Evolutionary conservation across 2,888 invertebrate genomes (phyloP).

Genomic region (Cryptocephalus primarius): DNA sequence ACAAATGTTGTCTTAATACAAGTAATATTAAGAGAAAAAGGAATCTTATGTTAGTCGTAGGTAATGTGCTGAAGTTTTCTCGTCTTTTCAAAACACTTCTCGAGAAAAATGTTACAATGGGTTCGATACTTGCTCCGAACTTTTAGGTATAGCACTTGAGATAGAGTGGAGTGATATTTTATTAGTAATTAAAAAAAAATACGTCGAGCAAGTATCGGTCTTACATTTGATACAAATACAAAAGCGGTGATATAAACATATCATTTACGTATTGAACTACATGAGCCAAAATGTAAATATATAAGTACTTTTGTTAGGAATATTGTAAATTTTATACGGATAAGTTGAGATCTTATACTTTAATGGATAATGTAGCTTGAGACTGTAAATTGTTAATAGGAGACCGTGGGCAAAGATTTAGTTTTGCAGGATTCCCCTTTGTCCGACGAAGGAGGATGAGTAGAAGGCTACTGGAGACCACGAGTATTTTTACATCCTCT

Average conservation of each 20-base stretch:
- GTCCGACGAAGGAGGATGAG: too few relatives aligned
- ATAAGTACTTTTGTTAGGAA: constrained; percentile 21
- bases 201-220: constrained; percentile 1
- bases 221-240: background rate
- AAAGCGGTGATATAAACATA: constrained; percentile 23
- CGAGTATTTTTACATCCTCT: too few relatives aligned
- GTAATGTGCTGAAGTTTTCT: constrained; percentile 4
- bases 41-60: constrained; percentile 34
- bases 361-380: constrained; percentile 15
- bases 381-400: constrained; percentile 12
- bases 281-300: constrained; percentile 31
- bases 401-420: background rate
- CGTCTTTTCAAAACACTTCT: too few relatives aligned
- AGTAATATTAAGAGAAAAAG: constrained; percentile 17
- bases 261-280: constrained; percentile 20
- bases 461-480: too few relatives aligned
- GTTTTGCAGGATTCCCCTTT: too few relatives aligned
- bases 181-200: background rate
- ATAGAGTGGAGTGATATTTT: constrained; percentile 2
- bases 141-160: background rate
- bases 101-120: too few relatives aligned
- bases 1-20: constrained; percentile 12
- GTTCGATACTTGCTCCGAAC: background rate
- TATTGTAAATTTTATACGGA: constrained; percentile 22
- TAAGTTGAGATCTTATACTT: constrained; percentile 20